Evolutionary conservation across 2,888 invertebrate genomes (phyloP).

Genomic region (Hermaeophaga mercurialis): DNA sequence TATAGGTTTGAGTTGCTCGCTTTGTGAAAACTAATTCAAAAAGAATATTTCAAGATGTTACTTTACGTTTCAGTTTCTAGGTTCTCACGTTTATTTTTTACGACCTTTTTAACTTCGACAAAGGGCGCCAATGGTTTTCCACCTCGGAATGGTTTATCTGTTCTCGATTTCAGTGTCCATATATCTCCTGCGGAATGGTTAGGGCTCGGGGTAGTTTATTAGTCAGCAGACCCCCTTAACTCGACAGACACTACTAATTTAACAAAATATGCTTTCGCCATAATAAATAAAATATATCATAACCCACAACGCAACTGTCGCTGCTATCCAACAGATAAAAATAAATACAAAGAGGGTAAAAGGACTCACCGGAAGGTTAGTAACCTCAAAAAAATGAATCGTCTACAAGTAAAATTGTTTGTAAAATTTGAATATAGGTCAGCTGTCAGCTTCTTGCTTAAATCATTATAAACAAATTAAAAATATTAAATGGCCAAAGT

Average conservation of each 20-base stretch:
- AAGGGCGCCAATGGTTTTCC: constrained; percentile 23
- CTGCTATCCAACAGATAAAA: neutral
- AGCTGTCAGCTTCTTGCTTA: too few relatives aligned
- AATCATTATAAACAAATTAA: too few relatives aligned
- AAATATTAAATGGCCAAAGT: too few relatives aligned
- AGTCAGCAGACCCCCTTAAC: constrained; percentile 48
- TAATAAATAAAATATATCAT: constrained; percentile 16
- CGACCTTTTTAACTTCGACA: too few relatives aligned
- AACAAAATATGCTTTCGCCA: constrained; percentile 27
- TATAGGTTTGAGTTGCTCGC: too few relatives aligned
- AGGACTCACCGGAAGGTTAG: constrained; percentile 3
- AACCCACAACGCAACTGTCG: constrained; percentile 4
- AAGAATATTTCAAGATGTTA: too few relatives aligned
- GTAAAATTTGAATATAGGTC: too few relatives aligned
- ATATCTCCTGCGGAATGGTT: constrained; percentile 52
- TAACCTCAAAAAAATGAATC: neutral
- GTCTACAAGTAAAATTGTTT: too few relatives aligned
- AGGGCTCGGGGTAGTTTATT: constrained; percentile 53
- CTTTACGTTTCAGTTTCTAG: too few relatives aligned
- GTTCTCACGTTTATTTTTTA: too few relatives aligned
- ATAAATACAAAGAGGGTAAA: neutral
- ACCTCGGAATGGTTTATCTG: constrained; percentile 37
- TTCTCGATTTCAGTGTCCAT: constrained; percentile 57
- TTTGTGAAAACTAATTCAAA: too few relatives aligned
- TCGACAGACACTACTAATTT: constrained; percentile 28